A percentile compares a stretch with the other conserved stretches of the same genome.
Evolutionary conservation across 2,113 vertebrate genomes (phyloP).

Genomic region (Phocoena sinus): DNA sequence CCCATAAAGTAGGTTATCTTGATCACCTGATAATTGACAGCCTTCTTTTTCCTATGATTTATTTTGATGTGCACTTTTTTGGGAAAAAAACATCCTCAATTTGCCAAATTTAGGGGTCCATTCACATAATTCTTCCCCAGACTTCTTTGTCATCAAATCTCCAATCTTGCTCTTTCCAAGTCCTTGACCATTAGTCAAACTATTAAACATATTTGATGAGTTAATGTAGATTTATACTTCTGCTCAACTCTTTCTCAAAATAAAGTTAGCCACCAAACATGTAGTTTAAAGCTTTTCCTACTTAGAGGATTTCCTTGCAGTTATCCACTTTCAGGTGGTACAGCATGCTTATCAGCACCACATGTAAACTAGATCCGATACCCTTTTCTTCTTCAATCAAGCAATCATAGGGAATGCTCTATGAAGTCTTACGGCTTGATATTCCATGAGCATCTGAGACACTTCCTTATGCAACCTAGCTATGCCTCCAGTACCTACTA

Average conservation of each 20-base stretch:
- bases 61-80: not conserved
- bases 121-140: not conserved
- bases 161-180: not conserved
- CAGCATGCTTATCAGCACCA: not conserved
- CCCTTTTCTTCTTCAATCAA: not conserved
- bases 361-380: not conserved
- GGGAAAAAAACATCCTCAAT: not conserved
- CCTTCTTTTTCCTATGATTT: not conserved
- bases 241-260: not conserved
- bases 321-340: not conserved
- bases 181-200: not conserved
- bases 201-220: not conserved
- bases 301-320: not conserved
- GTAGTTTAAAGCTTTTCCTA: not conserved
- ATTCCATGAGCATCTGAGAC: not conserved
- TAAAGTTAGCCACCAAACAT: not conserved
- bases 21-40: not conserved
- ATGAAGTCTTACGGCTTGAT: not conserved
- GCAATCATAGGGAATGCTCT: not conserved
- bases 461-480: not conserved
- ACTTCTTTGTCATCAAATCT: not conserved
- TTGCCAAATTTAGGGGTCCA: not conserved
- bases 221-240: not conserved
- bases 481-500: not conserved
- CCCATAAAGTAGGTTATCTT: not conserved